Base-by-base conservation (phyloP, 2,888 invertebrate species). In the Bursaphelenchus okinawaensis region DNA sequence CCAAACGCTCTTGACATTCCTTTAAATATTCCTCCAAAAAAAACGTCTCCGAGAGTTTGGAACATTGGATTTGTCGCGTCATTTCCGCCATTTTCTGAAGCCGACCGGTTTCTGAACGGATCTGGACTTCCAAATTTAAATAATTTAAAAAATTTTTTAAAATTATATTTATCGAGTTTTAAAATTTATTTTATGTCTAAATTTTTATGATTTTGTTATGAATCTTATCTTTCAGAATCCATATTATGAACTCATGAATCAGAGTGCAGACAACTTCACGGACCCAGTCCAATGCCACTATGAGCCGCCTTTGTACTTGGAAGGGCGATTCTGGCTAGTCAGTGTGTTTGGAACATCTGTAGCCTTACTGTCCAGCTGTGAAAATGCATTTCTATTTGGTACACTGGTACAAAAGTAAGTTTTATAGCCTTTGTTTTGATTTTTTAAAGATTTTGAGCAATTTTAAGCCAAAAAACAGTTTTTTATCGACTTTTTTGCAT, bases 321-420 rank as follows among this genome's bases (percentile, higher is more conserved):
- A 50, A 7, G 68, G 69, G 29, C 55, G 68, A 22, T 68, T 68
- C 52, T 55, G 55, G 52, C 63, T 68, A 24, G 68, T 68, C 26
- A 27, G 64, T 28, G 70, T 68, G 24, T 64, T 70, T 22, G 68
- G 68, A 16, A 70, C 68, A 6, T 57, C 64, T 9, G 63, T 68
- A 8, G 68, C 68, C 26, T 8, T 68, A 23, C 23, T 67, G 40
- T 67, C 65, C 0, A 40, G 75, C 27, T 24, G 76, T 51, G 77
- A 78, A 62, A 78, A 78, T 62, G 62, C 69, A 22, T 75, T 77
- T 51, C 66, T 77, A 9, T 71, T 67, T 19, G 67, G 70, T 58
- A 73, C 76, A 65, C 60, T 76, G 9, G 67, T 73, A 31, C 69
- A 68, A 63, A 73, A 65, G 74, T 40, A 40, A 40, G 40, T 40